phyloP scores from a whole-genome alignment of 2,888 invertebrate species.

The Kryphioiulus occultus region DNA sequence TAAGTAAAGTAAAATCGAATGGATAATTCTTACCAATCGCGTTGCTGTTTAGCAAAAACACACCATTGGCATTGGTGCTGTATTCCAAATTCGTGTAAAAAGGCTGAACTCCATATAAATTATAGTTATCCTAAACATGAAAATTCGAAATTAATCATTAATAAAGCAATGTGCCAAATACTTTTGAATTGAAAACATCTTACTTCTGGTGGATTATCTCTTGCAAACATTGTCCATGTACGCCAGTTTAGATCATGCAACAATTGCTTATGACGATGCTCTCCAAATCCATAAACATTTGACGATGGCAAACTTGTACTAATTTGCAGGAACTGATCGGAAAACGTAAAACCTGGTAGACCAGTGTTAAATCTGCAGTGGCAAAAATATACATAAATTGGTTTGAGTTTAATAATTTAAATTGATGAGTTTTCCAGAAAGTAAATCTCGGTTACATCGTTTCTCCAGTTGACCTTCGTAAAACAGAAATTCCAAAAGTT shows the following conservation, averaged over 20 bases:
- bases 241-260: slow-evolving; percentile 29
- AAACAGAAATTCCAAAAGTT: too few relatives aligned
- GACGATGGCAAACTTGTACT: slow-evolving; percentile 47
- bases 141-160: too few relatives aligned
- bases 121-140: slow-evolving; percentile 67
- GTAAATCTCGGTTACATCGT: too few relatives aligned
- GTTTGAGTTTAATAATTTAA: too few relatives aligned
- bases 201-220: slow-evolving; percentile 55
- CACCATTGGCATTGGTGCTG: slow-evolving; percentile 75
- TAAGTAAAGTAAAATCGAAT: too few relatives aligned
- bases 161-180: too few relatives aligned
- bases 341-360: slow-evolving; percentile 54
- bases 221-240: slow-evolving; percentile 48
- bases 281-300: slow-evolving; percentile 46
- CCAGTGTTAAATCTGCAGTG: slow-evolving; percentile 56
- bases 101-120: slow-evolving; percentile 83
- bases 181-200: too few relatives aligned
- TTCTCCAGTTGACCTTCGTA: too few relatives aligned
- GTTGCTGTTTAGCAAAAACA: slow-evolving; percentile 83
- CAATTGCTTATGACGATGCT: too few relatives aligned
- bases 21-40: slow-evolving; percentile 83
- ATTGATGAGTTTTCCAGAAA: too few relatives aligned
- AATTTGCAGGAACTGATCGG: slow-evolving; percentile 49
- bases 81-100: slow-evolving; percentile 79
- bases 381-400: too few relatives aligned